These are phyloP conservation scores for Sturmia bella DNA, from an alignment of 2,888 invertebrate species.

Conservation along the genomic window DNA sequence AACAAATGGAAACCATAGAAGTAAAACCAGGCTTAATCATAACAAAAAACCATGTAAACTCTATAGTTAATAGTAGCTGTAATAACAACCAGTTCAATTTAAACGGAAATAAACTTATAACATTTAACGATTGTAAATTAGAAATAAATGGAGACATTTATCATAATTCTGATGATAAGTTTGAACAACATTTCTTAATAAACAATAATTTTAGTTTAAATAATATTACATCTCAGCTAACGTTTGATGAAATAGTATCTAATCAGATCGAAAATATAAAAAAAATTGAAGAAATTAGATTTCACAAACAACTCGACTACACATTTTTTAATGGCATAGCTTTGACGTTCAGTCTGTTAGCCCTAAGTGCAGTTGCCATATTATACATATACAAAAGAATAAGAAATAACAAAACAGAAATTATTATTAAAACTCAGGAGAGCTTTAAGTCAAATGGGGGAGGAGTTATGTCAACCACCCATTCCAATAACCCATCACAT, in stretches of 20 bases:
- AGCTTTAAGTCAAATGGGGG: constrained; percentile 5
- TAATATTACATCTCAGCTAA: constrained; percentile 15
- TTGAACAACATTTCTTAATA: constrained; percentile 21
- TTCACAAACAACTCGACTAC: constrained; percentile 1
- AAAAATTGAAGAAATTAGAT: constrained; percentile 7
- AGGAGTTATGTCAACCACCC: constrained; percentile 18
- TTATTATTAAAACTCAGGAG: constrained; percentile 4
- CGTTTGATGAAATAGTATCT: constrained; percentile 21
- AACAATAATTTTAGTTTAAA: constrained; percentile 4
- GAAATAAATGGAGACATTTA: constrained; percentile 29
- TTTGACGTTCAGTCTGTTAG: constrained; percentile 7
- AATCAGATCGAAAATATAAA: constrained; percentile 14
- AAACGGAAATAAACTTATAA: constrained; percentile 25
- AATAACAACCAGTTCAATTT: constrained; percentile 19
- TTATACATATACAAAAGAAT: constrained; percentile 3
- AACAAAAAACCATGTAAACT: constrained; percentile 21
- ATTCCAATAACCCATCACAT: no score
- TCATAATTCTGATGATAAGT: constrained; percentile 23
- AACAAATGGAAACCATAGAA: constrained; percentile 26
- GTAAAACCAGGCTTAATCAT: constrained; percentile 35
- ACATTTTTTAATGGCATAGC: neutral
- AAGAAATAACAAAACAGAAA: neutral
- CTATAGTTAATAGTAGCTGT: constrained; percentile 21
- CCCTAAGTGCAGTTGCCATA: neutral
- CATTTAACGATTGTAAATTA: constrained; percentile 35